These are phyloP conservation scores for Matsumurasca onukii DNA, from an alignment of 1,140 invertebrate species.

Conservation along the genomic window DNA sequence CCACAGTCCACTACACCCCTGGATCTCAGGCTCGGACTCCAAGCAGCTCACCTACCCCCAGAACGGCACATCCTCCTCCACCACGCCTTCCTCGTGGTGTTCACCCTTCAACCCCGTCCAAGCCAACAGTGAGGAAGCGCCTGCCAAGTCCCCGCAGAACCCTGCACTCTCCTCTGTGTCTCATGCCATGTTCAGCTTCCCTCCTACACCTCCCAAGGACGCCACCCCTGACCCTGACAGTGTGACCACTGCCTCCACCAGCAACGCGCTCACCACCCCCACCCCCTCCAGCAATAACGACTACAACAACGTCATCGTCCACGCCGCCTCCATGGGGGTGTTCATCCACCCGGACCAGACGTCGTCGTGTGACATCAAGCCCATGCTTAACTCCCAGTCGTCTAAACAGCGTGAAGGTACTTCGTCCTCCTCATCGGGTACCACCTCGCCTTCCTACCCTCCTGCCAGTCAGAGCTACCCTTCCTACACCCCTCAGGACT, in stretches of 20 bases:
- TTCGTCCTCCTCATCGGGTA: conserved; percentile 35
- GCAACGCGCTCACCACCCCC: conserved; percentile 18
- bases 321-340: conserved; percentile 41
- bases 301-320: conserved; percentile 38
- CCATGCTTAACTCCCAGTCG: conserved; percentile 36
- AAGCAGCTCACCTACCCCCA: conserved; percentile 25
- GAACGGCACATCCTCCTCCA: conserved; percentile 19
- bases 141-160: conserved; percentile 17
- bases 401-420: conserved; percentile 43
- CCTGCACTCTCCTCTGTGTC: conserved; percentile 19
- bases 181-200: conserved; percentile 42
- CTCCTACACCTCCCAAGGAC: conserved; percentile 41
- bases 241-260: conserved; percentile 36
- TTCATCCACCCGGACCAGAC: conserved; percentile 40
- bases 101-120: conserved; percentile 35
- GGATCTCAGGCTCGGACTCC: conserved; percentile 29
- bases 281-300: conserved; percentile 33
- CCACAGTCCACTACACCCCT: conserved; percentile 36
- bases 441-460: conserved; percentile 35
- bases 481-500: conserved; percentile 14
- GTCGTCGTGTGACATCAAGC: conserved; percentile 40
- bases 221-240: conserved; percentile 40
- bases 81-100: conserved; percentile 29
- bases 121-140: conserved; percentile 27
- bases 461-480: conserved; percentile 23